phyloP scores from a whole-genome alignment of 2,113 vertebrate species.

The Craseonycteris thonglongyai region DNA sequence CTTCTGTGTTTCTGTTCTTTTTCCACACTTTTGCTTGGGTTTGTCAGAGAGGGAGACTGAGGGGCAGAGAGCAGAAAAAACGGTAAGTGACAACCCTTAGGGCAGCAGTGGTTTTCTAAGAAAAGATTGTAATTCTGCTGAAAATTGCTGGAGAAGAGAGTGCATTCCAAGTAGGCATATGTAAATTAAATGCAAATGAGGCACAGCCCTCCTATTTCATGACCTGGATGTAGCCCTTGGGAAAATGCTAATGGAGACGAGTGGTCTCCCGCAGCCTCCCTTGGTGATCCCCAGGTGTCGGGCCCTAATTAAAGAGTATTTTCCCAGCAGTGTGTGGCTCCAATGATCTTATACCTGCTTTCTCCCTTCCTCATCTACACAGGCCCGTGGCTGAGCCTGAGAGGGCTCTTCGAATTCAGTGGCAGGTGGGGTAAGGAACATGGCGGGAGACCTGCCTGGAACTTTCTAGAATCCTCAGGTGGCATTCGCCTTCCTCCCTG shows the following conservation, averaged over 20 bases:
- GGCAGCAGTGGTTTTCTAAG: constrained; percentile 57
- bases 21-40: neutral
- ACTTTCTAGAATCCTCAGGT: constrained; percentile 22
- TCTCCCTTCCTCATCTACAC: neutral
- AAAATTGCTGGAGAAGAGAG: constrained; percentile 59
- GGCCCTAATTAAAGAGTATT: constrained; percentile 62
- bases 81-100: constrained; percentile 60
- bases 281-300: constrained; percentile 29
- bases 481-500: neutral
- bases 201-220: constrained; percentile 46
- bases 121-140: constrained; percentile 58
- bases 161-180: constrained; percentile 45
- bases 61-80: constrained; percentile 28
- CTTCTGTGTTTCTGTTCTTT: neutral
- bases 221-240: constrained; percentile 62
- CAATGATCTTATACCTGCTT: neutral
- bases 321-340: neutral
- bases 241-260: constrained; percentile 69
- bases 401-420: neutral
- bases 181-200: constrained; percentile 66
- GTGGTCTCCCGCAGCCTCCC: constrained; percentile 31
- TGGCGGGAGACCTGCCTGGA: neutral
- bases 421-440: neutral
- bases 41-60: neutral
- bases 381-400: neutral